phyloP scores from a whole-genome alignment of 2,888 invertebrate genomes.

The Carpatolechia fugitivella region DNA sequence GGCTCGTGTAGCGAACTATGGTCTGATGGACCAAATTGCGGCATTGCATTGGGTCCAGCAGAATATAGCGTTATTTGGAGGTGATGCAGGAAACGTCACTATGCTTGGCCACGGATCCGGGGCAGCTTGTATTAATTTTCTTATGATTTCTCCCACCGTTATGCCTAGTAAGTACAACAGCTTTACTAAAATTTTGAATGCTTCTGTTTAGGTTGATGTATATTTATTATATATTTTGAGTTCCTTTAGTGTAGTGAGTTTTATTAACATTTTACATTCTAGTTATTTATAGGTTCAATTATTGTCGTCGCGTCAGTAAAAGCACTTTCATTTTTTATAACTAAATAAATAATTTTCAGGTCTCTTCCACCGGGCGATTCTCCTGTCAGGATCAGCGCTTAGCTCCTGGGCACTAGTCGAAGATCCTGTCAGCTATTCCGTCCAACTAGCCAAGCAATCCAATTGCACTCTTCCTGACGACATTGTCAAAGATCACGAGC shows the following conservation, averaged over 20 bases:
- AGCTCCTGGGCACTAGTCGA: conserved; percentile 95
- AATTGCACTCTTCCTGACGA: conserved; percentile 92
- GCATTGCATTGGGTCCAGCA: conserved; percentile 98
- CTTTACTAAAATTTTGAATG: too few species aligned
- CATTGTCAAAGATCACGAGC: conserved; percentile 89
- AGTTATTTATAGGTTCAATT: too few species aligned
- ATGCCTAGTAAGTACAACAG: conserved; percentile 78
- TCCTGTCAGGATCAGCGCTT: conserved; percentile 92
- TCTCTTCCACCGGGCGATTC: conserved; percentile 91
- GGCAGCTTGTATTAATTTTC: conserved; percentile 97
- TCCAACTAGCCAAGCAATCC: conserved; percentile 88
- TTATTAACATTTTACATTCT: too few species aligned
- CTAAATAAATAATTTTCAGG: conserved; percentile 66
- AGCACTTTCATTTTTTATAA: too few species aligned
- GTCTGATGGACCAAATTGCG: conserved; percentile 98
- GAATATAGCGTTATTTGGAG: conserved; percentile 96
- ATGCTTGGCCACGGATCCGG: conserved; percentile 98
- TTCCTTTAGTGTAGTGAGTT: too few species aligned
- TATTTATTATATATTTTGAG: too few species aligned
- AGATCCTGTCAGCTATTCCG: conserved; percentile 90
- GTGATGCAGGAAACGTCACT: conserved; percentile 96
- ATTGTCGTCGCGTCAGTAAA: too few species aligned
- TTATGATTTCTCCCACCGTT: conserved; percentile 98
- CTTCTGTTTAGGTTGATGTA: too few species aligned
- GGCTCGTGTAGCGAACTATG: conserved; percentile 96